Conservation (phyloP, 1,140 invertebrate genomes). For the Drosophila micromelanica region DNA sequence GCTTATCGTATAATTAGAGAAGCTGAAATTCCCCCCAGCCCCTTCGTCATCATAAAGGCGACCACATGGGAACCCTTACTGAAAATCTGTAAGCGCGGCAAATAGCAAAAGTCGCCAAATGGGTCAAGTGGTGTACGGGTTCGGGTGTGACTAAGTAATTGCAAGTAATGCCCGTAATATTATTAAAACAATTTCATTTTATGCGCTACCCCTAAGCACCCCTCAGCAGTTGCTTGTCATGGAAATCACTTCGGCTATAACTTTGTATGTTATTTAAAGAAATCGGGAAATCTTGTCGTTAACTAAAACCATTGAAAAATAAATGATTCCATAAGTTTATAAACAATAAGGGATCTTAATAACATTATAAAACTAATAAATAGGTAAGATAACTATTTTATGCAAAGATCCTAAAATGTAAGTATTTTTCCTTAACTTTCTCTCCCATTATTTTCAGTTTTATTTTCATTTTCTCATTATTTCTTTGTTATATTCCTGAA, state of each 20-base stretch:
- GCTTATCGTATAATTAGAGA: constrained; percentile 77
- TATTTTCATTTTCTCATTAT: no score
- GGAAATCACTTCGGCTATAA: constrained; percentile 45
- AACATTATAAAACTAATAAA: no score
- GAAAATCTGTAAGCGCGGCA: constrained; percentile 41
- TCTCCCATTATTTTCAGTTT: no score
- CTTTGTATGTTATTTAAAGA: background rate
- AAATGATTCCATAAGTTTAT: no score
- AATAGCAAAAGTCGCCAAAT: constrained; percentile 64
- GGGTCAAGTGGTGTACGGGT: constrained; percentile 20
- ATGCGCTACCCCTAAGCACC: constrained; percentile 10
- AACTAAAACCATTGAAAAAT: no score
- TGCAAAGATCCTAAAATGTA: no score
- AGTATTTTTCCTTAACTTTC: no score
- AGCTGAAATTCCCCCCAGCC: constrained; percentile 4
- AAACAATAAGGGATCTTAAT: no score
- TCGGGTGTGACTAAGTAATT: constrained; percentile 75
- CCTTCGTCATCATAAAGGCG: constrained; percentile 27
- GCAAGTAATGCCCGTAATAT: constrained; percentile 63
- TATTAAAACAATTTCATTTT: constrained; percentile 75
- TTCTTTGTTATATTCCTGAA: no score
- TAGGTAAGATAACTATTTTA: no score
- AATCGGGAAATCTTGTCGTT: background rate
- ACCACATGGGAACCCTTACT: constrained; percentile 56
- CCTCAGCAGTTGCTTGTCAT: constrained; percentile 49